Evolutionary conservation across 2,113 vertebrate species (phyloP).

Genomic region (Ptilonorhynchus violaceus): DNA sequence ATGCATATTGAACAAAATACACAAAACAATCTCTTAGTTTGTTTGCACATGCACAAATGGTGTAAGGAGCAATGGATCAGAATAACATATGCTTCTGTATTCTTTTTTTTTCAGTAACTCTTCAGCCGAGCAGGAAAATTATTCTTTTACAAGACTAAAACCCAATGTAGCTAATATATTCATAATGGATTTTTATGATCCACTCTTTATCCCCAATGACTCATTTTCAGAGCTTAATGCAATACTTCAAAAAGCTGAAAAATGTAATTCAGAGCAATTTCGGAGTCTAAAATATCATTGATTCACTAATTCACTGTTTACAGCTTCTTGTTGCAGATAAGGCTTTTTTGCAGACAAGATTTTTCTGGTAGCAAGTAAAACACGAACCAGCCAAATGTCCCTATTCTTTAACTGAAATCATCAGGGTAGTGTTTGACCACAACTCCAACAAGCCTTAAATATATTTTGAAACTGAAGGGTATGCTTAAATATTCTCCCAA

Average conservation of each 20-base stretch:
- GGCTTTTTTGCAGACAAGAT: background rate
- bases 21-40: background rate
- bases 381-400: background rate
- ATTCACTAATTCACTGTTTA: constrained; percentile 10
- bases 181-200: constrained; percentile 13
- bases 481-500: background rate
- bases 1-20: background rate
- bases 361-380: background rate
- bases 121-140: background rate
- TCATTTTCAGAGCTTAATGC: constrained; percentile 30
- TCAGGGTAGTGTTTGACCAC: background rate
- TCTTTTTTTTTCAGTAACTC: background rate
- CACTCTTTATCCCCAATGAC: background rate
- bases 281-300: constrained; percentile 13
- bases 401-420: background rate
- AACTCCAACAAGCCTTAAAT: background rate
- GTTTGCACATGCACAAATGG: background rate
- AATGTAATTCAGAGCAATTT: constrained; percentile 3
- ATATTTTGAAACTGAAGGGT: background rate
- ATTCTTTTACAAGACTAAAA: background rate
- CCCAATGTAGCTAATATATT: background rate
- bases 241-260: constrained; percentile 21
- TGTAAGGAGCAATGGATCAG: background rate
- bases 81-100: background rate
- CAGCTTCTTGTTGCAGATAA: background rate